Conservation (phyloP, 2,113 vertebrate species). For the Cyanoderma ruficeps region DNA sequence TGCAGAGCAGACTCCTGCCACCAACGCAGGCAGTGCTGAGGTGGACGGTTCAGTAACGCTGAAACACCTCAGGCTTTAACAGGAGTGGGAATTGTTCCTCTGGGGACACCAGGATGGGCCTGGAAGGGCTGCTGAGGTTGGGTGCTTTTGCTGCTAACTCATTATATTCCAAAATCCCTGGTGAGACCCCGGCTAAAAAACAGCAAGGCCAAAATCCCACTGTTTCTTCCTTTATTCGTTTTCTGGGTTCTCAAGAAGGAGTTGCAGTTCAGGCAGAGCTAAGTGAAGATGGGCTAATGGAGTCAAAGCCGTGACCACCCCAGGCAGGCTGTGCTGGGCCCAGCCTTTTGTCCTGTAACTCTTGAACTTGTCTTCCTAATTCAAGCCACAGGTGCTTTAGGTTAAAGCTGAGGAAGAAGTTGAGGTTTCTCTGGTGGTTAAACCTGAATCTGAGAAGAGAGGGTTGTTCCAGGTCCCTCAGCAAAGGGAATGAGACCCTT, state of each 20-base stretch:
- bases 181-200: neutral
- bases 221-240: neutral
- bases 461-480: neutral
- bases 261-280: neutral
- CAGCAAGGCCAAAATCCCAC: neutral
- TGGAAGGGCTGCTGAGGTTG: neutral
- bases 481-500: neutral
- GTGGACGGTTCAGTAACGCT: neutral
- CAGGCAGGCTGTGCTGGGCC: neutral
- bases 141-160: neutral
- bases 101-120: neutral
- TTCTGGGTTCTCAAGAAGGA: neutral
- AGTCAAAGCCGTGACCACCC: neutral
- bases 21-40: fast-evolving
- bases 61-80: neutral
- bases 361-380: neutral
- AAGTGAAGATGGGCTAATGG: neutral
- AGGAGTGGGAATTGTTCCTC: neutral
- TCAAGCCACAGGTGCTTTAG: neutral
- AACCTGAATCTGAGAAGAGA: neutral
- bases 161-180: neutral
- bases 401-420: neutral
- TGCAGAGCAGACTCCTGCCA: neutral
- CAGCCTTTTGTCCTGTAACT: neutral
- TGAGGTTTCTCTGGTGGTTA: neutral